phyloP scores from a whole-genome alignment of 2,113 vertebrate species.

The Xiphophorus maculatus region DNA sequence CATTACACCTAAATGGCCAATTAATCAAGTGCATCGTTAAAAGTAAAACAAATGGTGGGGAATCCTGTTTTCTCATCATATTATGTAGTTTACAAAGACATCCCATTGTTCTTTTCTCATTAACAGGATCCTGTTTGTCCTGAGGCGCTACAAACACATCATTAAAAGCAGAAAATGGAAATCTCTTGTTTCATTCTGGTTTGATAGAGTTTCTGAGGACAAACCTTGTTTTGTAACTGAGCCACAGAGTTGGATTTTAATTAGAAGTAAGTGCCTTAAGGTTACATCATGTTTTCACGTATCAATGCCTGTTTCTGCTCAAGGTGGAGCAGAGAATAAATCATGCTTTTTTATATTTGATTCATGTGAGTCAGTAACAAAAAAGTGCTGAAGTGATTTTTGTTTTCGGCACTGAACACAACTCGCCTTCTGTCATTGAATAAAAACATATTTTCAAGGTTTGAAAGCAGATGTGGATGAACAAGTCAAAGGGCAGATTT shows the following conservation, averaged over 20 bases:
- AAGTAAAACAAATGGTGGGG: conserved; percentile 61
- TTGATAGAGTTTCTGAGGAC: conserved; percentile 47
- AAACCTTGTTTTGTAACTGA: conserved; percentile 31
- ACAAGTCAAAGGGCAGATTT: not conserved
- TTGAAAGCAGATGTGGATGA: not conserved
- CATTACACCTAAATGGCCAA: conserved; percentile 53
- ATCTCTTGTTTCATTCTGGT: conserved; percentile 45
- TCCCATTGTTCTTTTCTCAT: conserved; percentile 75
- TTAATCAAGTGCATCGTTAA: conserved; percentile 72
- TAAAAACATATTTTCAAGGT: not conserved
- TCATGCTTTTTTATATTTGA: not conserved
- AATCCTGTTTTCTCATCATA: conserved; percentile 50
- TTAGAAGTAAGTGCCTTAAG: conserved; percentile 58
- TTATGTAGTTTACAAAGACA: conserved; percentile 48
- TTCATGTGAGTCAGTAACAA: not conserved
- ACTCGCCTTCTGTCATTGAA: not conserved
- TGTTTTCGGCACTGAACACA: not conserved
- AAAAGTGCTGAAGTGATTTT: not conserved
- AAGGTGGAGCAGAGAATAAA: not conserved
- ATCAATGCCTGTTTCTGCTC: conserved; percentile 17
- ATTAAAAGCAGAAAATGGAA: conserved; percentile 64
- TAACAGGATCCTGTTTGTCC: conserved; percentile 52
- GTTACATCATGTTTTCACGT: conserved; percentile 40
- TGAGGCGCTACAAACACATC: conserved; percentile 63
- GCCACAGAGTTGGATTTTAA: conserved; percentile 33